Evolutionary conservation across 1,140 invertebrate genomes (phyloP).

Genomic region (Globodera ellingtonae): DNA sequence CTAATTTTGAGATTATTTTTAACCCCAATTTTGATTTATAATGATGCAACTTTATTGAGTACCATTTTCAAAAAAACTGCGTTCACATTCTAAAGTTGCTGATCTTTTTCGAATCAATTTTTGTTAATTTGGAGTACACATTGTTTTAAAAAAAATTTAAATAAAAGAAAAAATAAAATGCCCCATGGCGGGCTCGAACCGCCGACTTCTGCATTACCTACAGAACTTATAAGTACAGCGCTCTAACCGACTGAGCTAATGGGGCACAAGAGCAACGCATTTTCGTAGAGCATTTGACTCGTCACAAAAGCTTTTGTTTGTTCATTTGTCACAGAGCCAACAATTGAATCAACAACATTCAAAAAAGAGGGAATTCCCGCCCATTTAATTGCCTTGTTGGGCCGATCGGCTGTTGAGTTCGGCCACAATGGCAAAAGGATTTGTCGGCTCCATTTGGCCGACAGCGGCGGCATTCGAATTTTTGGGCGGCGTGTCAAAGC

Average conservation of each 20-base stretch:
- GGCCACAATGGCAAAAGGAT: constrained; percentile 38
- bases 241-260: constrained; percentile 40
- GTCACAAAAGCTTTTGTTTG: constrained; percentile 13
- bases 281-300: background rate
- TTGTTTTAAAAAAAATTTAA: background rate
- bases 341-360: background rate
- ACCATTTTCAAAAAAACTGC: too few relatives aligned
- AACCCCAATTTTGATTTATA: too few relatives aligned
- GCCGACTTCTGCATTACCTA: constrained; percentile 32
- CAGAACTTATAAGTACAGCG: constrained; percentile 33
- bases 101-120: too few relatives aligned
- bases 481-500: constrained; percentile 38
- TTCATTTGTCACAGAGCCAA: background rate
- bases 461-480: constrained; percentile 4
- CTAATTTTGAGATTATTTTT: too few relatives aligned
- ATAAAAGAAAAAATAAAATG: constrained; percentile 7
- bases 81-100: too few relatives aligned
- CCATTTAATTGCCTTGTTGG: constrained; percentile 17
- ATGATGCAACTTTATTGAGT: too few relatives aligned
- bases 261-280: background rate
- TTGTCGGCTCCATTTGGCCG: constrained; percentile 29
- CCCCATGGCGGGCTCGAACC: constrained; percentile 37
- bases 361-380: background rate
- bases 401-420: constrained; percentile 23
- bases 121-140: too few relatives aligned